Percentiles rank a stretch among this genome's conserved stretches.
Conservation (phyloP, 2,888 invertebrate species). For the Linyphia triangularis region DNA sequence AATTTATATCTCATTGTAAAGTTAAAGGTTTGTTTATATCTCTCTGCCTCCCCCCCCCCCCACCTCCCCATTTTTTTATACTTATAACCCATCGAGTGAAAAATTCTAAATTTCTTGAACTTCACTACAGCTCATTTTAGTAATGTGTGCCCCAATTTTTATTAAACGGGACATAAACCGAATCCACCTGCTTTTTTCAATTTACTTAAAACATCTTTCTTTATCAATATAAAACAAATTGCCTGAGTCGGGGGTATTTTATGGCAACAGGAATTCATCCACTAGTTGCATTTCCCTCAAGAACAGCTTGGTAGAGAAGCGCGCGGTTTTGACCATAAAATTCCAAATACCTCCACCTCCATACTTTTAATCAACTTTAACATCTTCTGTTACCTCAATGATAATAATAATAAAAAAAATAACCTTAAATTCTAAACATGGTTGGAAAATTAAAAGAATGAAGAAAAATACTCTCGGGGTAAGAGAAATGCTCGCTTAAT, state of each 20-base stretch:
- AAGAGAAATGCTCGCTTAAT: constrained; percentile 21
- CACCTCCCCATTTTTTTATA: too few species aligned
- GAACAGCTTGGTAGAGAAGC: neutral
- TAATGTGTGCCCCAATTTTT: neutral
- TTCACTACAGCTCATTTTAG: neutral
- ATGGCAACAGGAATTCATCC: neutral
- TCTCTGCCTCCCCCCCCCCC: too few species aligned
- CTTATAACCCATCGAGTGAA: too few species aligned
- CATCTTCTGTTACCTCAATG: neutral
- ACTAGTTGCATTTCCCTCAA: neutral
- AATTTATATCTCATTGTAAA: too few species aligned
- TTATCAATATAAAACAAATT: neutral
- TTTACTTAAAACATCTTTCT: neutral
- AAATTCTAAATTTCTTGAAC: too few species aligned
- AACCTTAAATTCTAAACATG: constrained; percentile 10
- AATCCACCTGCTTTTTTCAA: neutral
- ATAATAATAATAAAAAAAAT: too few species aligned
- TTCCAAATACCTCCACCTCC: neutral
- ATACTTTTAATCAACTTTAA: constrained; percentile 6
- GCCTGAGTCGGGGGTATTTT: neutral
- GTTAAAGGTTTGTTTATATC: too few species aligned
- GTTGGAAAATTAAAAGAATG: constrained; percentile 22
- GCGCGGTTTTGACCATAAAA: neutral
- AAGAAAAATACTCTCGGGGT: neutral
- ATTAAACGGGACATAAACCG: too few species aligned